Conservation (phyloP, 2,888 invertebrate species). For the Julus scanicus region DNA sequence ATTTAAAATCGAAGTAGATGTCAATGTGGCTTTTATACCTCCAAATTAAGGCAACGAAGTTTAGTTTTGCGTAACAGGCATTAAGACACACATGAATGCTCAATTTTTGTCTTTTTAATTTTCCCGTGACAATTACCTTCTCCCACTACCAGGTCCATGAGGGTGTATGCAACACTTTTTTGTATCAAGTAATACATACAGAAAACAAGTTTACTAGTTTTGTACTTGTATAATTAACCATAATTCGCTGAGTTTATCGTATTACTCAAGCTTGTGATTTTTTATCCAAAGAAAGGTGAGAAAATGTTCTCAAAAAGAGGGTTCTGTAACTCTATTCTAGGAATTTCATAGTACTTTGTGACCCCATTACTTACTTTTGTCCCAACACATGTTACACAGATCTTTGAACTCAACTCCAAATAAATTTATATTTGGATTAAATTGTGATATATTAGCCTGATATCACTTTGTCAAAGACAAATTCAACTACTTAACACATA, state of each 20-base stretch:
- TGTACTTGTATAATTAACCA: not conserved
- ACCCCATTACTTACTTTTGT: too few relatives aligned
- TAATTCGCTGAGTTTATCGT: not conserved
- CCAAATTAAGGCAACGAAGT: not conserved
- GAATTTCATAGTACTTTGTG: too few relatives aligned
- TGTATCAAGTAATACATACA: not conserved
- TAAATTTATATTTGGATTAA: too few relatives aligned
- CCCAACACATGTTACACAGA: too few relatives aligned
- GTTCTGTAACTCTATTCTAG: too few relatives aligned
- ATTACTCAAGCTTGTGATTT: not conserved
- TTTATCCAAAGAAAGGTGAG: not conserved
- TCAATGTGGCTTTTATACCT: not conserved
- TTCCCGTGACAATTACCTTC: not conserved
- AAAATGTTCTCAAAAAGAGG: not conserved
- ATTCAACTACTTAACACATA: too few relatives aligned
- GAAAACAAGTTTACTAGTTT: not conserved
- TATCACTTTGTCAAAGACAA: too few relatives aligned
- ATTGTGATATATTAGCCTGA: too few relatives aligned
- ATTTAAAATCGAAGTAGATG: not conserved
- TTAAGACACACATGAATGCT: not conserved
- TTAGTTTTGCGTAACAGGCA: not conserved
- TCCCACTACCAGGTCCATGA: constrained; percentile 10
- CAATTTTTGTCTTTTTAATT: not conserved
- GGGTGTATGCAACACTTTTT: not conserved
- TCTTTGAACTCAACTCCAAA: too few relatives aligned